These are phyloP conservation scores for Scaptomyza tumidula DNA, from an alignment of 2,888 invertebrate genomes.

Conservation along the genomic window DNA sequence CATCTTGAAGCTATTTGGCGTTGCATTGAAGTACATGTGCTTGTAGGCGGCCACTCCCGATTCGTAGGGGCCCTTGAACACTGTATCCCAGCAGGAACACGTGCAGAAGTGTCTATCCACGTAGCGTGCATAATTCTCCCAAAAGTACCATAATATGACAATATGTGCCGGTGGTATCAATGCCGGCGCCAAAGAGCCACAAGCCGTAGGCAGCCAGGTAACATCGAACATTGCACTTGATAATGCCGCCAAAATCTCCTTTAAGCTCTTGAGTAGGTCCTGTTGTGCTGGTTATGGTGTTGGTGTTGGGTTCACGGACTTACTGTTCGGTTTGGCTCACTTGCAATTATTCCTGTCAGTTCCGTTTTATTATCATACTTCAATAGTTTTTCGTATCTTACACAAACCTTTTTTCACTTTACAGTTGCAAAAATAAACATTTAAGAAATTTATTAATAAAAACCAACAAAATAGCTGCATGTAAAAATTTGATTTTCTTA, in stretches of 20 bases:
- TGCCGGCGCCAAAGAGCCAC: constrained; percentile 85
- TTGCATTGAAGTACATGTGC: constrained; percentile 90
- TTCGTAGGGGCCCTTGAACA: constrained; percentile 90
- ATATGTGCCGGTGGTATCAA: constrained; percentile 88
- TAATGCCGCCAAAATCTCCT: constrained; percentile 18
- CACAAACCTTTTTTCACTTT: too few species aligned
- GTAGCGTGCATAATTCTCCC: constrained; percentile 88
- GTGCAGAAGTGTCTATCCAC: constrained; percentile 88
- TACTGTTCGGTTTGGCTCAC: constrained; percentile 1
- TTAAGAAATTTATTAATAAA: too few species aligned
- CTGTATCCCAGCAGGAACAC: constrained; percentile 91
- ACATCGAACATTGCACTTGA: constrained; percentile 79
- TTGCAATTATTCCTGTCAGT: constrained; percentile 6
- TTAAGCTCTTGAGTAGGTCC: constrained; percentile 9
- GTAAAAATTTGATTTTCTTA: too few species aligned
- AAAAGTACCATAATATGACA: constrained; percentile 87
- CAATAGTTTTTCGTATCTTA: neutral
- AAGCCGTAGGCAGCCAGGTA: constrained; percentile 84
- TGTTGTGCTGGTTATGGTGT: neutral
- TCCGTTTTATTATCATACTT: constrained; percentile 36
- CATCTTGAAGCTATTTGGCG: constrained; percentile 88
- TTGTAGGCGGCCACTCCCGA: constrained; percentile 89
- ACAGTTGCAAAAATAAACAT: too few species aligned
- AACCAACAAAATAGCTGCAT: neutral
- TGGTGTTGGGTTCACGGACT: neutral